Conservation (phyloP, 2,888 invertebrate species). For the Clunio marinus region DNA sequence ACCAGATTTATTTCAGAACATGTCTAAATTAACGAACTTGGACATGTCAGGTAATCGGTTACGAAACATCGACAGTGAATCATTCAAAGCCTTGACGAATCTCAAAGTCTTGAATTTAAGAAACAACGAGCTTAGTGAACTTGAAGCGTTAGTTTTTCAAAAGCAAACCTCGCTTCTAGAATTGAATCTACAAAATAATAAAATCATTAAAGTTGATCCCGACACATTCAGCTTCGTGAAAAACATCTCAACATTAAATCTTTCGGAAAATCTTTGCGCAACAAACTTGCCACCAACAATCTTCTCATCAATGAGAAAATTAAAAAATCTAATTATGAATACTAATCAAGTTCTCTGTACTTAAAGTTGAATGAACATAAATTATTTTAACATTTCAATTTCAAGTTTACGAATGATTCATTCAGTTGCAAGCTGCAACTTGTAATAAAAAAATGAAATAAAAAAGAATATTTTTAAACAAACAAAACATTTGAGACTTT, state of each 20-base stretch:
- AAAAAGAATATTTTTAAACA: not conserved
- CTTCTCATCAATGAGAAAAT: conserved; percentile 27
- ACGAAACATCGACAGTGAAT: not conserved
- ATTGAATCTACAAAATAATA: conserved; percentile 28
- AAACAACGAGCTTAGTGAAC: conserved; percentile 28
- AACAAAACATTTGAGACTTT: not conserved
- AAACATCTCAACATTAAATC: conserved; percentile 15
- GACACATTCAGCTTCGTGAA: not conserved
- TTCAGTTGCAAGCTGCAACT: too few relatives aligned
- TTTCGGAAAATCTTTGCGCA: conserved; percentile 27
- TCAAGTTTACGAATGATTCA: not conserved
- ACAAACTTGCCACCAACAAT: not conserved
- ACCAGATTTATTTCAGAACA: not conserved
- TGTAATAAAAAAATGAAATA: not conserved
- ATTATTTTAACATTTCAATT: too few relatives aligned
- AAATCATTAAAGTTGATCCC: not conserved
- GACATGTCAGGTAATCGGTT: conserved; percentile 25
- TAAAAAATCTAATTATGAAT: conserved; percentile 31
- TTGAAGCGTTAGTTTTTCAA: conserved; percentile 24
- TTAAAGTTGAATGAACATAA: conserved; percentile 5
- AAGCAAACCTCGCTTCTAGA: not conserved
- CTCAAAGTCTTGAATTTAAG: conserved; percentile 20
- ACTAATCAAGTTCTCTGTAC: conserved; percentile 15
- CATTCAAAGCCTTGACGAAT: conserved; percentile 1
- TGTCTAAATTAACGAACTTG: conserved; percentile 14